Percentiles rank a stretch among this genome's conserved stretches.
phyloP scores from a whole-genome alignment of 1,140 invertebrate genomes.

The Pogonognathellus flavescens region DNA sequence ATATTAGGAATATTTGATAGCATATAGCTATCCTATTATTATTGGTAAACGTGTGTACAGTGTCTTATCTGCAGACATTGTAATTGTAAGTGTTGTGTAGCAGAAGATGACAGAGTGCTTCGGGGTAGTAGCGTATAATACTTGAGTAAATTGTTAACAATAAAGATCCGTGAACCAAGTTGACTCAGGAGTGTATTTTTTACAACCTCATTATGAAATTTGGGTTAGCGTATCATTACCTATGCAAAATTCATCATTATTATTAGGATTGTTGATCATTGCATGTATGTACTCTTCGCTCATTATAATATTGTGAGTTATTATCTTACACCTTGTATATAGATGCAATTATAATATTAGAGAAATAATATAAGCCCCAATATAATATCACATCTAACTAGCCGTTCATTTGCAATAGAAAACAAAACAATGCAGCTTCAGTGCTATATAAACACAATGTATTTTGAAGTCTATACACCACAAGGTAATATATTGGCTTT shows the following conservation, averaged over 20 bases:
- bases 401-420: too few relatives aligned
- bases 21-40: neutral
- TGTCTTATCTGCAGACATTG: too few relatives aligned
- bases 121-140: neutral
- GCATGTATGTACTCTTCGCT: neutral
- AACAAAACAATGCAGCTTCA: too few relatives aligned
- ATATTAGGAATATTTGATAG: too few relatives aligned
- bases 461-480: too few relatives aligned
- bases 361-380: too few relatives aligned
- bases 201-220: constrained; percentile 43
- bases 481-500: too few relatives aligned
- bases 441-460: too few relatives aligned
- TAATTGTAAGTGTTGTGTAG: too few relatives aligned
- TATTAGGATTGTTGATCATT: neutral
- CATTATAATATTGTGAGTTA: neutral
- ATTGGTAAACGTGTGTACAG: too few relatives aligned
- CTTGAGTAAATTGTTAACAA: constrained; percentile 28
- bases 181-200: constrained; percentile 6
- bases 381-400: too few relatives aligned
- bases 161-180: constrained; percentile 23
- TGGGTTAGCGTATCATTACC: constrained; percentile 37
- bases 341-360: too few relatives aligned
- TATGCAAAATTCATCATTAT: constrained; percentile 28
- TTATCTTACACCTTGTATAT: neutral
- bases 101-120: neutral